Conservation (phyloP, 2,888 invertebrate genomes). For the Aethes cnicana region DNA sequence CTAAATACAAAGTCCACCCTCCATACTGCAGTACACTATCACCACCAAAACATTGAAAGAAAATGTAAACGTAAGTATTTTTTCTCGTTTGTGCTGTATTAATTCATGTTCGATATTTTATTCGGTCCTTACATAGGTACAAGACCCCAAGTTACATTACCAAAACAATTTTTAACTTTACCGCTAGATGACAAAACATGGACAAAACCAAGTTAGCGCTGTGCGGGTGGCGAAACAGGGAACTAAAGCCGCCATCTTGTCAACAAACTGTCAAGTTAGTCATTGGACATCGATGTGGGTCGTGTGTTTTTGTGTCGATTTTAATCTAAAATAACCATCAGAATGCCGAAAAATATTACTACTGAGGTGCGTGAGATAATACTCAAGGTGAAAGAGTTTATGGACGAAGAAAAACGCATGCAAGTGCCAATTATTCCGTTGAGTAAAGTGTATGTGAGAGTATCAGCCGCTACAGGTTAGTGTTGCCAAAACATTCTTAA, state of each 20-base stretch:
- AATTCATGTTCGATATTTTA: too few species aligned
- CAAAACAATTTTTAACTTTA: conserved; percentile 30
- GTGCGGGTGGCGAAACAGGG: conserved; percentile 28
- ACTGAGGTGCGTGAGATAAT: conserved; percentile 76
- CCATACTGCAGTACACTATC: too few species aligned
- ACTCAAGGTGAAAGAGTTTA: conserved; percentile 75
- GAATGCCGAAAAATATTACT: conserved; percentile 76
- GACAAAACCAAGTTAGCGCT: conserved; percentile 30
- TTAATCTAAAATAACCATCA: conserved; percentile 33
- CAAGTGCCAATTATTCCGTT: conserved; percentile 76
- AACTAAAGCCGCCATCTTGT: conserved; percentile 28
- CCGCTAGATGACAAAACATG: conserved; percentile 24
- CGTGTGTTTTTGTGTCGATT: conserved; percentile 34
- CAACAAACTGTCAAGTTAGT: conserved; percentile 28
- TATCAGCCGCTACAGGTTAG: conserved; percentile 74
- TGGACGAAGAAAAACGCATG: conserved; percentile 78
- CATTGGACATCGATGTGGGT: conserved; percentile 22
- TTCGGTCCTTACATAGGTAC: too few species aligned
- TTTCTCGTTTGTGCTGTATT: too few species aligned
- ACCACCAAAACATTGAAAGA: too few species aligned
- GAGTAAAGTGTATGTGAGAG: conserved; percentile 73
- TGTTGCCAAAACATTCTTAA: conserved; percentile 23
- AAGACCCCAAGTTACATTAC: too few species aligned
- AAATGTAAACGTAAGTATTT: too few species aligned
- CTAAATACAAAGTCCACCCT: too few species aligned